These are phyloP conservation scores for Willowsia nigromaculata DNA, from an alignment of 2,888 invertebrate species.

Conservation along the genomic window DNA sequence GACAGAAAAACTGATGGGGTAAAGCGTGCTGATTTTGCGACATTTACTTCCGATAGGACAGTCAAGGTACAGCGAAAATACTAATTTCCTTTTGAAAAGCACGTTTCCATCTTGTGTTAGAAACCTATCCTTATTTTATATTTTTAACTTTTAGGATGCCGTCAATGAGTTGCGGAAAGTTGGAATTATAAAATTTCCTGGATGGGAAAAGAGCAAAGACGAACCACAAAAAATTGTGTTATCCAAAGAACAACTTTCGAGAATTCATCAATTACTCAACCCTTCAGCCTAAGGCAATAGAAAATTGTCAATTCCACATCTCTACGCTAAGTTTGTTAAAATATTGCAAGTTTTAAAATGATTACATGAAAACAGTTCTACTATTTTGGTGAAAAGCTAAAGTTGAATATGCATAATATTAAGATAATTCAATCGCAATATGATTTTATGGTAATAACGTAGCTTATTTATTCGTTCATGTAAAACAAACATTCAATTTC, in stretches of 20 bases:
- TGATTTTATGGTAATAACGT: not conserved
- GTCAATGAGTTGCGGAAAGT: slow-evolving; percentile 73
- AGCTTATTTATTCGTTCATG: not conserved
- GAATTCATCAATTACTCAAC: slow-evolving; percentile 75
- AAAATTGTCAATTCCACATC: too few relatives aligned
- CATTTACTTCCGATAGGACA: slow-evolving; percentile 67
- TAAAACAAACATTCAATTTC: not conserved
- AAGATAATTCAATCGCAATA: not conserved
- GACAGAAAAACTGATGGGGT: slow-evolving; percentile 70
- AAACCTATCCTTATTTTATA: too few relatives aligned
- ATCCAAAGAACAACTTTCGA: slow-evolving; percentile 70
- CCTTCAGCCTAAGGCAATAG: slow-evolving; percentile 49
- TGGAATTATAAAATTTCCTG: slow-evolving; percentile 77
- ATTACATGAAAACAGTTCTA: too few relatives aligned
- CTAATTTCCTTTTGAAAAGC: too few relatives aligned
- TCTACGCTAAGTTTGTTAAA: too few relatives aligned
- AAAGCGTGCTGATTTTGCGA: slow-evolving; percentile 76
- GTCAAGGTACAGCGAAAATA: slow-evolving; percentile 59
- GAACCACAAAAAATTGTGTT: slow-evolving; percentile 73
- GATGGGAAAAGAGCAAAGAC: slow-evolving; percentile 75
- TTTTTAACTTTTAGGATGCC: slow-evolving; percentile 62
- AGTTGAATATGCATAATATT: too few relatives aligned
- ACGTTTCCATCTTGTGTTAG: too few relatives aligned
- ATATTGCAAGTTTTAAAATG: not conserved
- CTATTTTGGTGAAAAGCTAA: too few relatives aligned